Evolutionary conservation across 2,113 vertebrate genomes (phyloP).

Genomic region (Prunella fulvescens): DNA sequence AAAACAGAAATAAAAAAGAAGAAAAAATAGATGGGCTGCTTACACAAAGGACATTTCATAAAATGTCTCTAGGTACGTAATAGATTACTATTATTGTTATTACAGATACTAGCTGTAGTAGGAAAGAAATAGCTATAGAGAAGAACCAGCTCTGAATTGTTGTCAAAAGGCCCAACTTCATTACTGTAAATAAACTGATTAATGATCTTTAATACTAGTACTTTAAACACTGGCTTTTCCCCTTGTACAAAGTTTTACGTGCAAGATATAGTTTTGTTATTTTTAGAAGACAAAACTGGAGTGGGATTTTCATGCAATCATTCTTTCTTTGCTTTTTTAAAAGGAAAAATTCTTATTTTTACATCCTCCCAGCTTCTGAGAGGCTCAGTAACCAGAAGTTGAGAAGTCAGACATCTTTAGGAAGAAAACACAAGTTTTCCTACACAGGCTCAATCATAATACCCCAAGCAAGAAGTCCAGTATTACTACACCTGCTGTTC

Average conservation of each 20-base stretch:
- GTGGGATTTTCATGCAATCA: neutral
- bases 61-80: neutral
- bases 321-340: neutral
- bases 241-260: neutral
- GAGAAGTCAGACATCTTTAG: neutral
- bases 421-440: neutral
- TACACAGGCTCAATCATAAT: neutral
- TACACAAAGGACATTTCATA: neutral
- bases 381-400: neutral
- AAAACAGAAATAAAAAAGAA: neutral
- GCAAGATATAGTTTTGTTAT: neutral
- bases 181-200: neutral
- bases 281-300: neutral
- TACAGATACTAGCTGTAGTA: neutral
- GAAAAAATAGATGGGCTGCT: neutral
- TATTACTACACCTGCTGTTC: slow-evolving; percentile 36
- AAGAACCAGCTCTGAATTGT: neutral
- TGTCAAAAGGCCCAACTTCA: neutral
- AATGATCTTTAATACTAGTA: neutral
- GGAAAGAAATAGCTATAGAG: neutral
- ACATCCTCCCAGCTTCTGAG: neutral
- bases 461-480: neutral
- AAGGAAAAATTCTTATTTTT: neutral
- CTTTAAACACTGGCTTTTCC: neutral
- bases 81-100: neutral